These are phyloP conservation scores for Oreochromis spilurus DNA, from an alignment of 2,113 vertebrate genomes.

Conservation along the genomic window DNA sequence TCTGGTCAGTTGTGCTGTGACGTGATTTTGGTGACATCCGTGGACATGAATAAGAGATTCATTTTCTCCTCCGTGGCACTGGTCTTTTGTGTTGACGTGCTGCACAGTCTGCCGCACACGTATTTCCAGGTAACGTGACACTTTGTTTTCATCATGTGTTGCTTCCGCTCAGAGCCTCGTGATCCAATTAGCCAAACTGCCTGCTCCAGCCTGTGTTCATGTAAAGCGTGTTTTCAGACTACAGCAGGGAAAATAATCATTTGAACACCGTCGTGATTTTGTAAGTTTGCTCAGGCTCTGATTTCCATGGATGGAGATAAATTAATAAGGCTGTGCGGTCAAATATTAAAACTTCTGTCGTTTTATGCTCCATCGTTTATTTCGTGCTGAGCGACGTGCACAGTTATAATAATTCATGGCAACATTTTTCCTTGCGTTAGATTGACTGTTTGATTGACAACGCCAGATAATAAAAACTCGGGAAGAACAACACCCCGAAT, in stretches of 20 bases:
- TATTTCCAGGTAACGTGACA: constrained; percentile 16
- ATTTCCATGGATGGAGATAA: not conserved
- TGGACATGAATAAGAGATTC: not conserved
- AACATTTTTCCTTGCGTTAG: accelerated
- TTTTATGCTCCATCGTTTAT: not conserved
- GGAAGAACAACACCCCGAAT: not conserved
- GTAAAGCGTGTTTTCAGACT: not conserved
- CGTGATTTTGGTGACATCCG: too few relatives aligned
- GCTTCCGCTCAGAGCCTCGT: not conserved
- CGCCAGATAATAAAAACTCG: not conserved
- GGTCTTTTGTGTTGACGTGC: accelerated
- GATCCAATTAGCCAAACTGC: accelerated
- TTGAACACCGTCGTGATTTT: accelerated
- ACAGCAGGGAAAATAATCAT: accelerated
- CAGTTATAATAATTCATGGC: not conserved
- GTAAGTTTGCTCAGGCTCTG: accelerated
- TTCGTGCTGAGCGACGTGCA: not conserved
- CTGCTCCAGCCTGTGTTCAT: accelerated
- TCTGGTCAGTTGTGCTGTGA: accelerated
- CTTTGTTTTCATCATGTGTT: accelerated
- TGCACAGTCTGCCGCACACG: not conserved
- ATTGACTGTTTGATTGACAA: not conserved
- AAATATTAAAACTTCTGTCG: not conserved
- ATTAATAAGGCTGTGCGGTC: accelerated
- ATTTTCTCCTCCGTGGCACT: not conserved